Base-by-base conservation (phyloP, 2,888 invertebrate species). In the Bruchidius siliquastri region DNA sequence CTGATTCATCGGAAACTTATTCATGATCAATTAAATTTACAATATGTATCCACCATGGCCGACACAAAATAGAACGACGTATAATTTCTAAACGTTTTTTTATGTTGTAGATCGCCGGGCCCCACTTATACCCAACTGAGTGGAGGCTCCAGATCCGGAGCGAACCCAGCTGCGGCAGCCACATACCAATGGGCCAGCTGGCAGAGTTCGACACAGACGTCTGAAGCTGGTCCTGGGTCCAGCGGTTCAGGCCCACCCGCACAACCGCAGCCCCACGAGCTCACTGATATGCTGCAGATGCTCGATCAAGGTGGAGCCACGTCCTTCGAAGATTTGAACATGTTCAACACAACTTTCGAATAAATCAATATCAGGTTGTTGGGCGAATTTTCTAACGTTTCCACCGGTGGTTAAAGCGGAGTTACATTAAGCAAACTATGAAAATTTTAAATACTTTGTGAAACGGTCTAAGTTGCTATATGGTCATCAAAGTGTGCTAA, bases 241-340 rank as follows among this genome's bases (percentile, higher is more conserved):
- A 88, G 89, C 80, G 89, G 88, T 72, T 89, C 87, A 66, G 86
- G 85, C 32, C 90, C 91, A 74, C 90, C 90, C 68, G 91, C 92
- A 66, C 92, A 91, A 74, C 91, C 92, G 68, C 92, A 92, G 81
- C 92, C 92, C 8, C 93, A 93, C 82, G 96, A 96, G 88, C 90
- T 96, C 74, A 94, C 95, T 20, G 96, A 97, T 83, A 96, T 97
- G 96, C 88, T 97, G 82, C 96, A 96, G 87, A 96, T 97, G 92
- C 88, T 97, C 74, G 95, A 96, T 87, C 95, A 95, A 85, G 92
- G 93, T 81, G 94, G 92, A 72, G 90, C 94, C 67, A 90, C 94
- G 74, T 92, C 94, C 30, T 96, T 96, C 85, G 96, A 96, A 85
- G 96, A 96, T 86, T 90, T 96, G 82, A 92, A 92, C 83, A 96